phyloP scores from a whole-genome alignment of 2,113 vertebrate genomes.

The Austrofundulus limnaeus region DNA sequence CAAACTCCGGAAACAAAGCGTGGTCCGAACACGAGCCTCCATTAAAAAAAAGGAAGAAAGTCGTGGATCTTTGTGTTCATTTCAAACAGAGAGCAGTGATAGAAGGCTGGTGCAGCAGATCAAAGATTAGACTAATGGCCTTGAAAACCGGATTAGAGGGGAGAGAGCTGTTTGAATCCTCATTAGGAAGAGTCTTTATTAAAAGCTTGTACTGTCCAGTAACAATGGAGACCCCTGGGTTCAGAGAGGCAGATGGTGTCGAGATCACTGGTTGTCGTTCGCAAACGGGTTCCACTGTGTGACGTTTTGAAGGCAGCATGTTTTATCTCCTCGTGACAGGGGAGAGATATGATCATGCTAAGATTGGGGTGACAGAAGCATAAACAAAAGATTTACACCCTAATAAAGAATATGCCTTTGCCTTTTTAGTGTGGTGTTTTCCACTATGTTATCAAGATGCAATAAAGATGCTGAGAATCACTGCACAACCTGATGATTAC shows the following conservation, averaged over 20 bases:
- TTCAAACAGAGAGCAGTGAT: constrained; percentile 1
- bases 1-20: not conserved
- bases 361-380: constrained; percentile 6
- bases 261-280: constrained; percentile 19
- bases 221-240: constrained; percentile 25
- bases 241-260: constrained; percentile 34
- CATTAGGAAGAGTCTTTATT: constrained; percentile 27
- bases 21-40: constrained; percentile 8
- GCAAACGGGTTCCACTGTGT: constrained; percentile 10
- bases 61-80: constrained; percentile 12
- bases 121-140: constrained; percentile 23
- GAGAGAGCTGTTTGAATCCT: constrained; percentile 28
- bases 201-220: constrained; percentile 12
- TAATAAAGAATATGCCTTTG: constrained; percentile 3
- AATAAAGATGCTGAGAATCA: not conserved
- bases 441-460: not conserved
- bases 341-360: constrained; percentile 19
- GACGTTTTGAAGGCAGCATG: constrained; percentile 12
- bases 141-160: constrained; percentile 35
- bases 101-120: constrained; percentile 13
- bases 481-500: constrained; percentile 8
- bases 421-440: constrained; percentile 17
- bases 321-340: constrained; percentile 6
- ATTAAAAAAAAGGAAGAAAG: constrained; percentile 7
- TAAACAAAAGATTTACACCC: constrained; percentile 11